Base-by-base conservation (phyloP, 2,888 invertebrate genomes). In the Chloroclystis v-ata region DNA sequence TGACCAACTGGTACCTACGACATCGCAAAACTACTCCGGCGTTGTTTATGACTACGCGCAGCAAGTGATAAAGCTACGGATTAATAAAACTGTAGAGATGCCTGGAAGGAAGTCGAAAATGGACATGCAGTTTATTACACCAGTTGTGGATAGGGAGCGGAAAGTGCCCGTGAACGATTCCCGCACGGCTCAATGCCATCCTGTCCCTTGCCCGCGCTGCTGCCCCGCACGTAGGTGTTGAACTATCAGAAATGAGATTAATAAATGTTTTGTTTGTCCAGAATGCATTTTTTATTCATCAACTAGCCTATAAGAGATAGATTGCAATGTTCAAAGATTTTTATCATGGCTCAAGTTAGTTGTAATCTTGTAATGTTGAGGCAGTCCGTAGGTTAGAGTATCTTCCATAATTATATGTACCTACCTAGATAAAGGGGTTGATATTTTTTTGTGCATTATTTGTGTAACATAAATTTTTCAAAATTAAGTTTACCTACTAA, bases 111-210 rank as follows among this genome's bases (percentile, higher is more conserved):
- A 81, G 60, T 73, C 84, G 0, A 84, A 77, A 61, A 54, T 86
- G 1, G 86, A 85, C 58, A 86, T 84, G 59, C 78, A 83, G 48
- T 86, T 87, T 54, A 58, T 85, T n/a, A 87, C 85, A 12, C 85
- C 86, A 1, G 67, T 65, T 10, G 48, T 58, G 9, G 63, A 60
- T 5, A 51, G 69, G 14, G 72, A 74, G 12, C 80, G 67, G 62
- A 54, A 58, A 12, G 62, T 83, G 5, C 78, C 84, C 0, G 71
- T 76, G 1, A 69, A 37, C 46, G 85, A 85, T 44, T 72, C 69
- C 6, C 78, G 83, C 4, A 75, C 80, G n/a, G 73, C 82, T 1
- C 86, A 86, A 56, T 85, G 81, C 57, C 43, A 65, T 9, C 62
- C 74, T 5, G 11, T 7, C 4, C 57, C 66, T 37, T 78, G 75